phyloP scores from a whole-genome alignment of 2,888 invertebrate genomes.

The Lottia scabra region DNA sequence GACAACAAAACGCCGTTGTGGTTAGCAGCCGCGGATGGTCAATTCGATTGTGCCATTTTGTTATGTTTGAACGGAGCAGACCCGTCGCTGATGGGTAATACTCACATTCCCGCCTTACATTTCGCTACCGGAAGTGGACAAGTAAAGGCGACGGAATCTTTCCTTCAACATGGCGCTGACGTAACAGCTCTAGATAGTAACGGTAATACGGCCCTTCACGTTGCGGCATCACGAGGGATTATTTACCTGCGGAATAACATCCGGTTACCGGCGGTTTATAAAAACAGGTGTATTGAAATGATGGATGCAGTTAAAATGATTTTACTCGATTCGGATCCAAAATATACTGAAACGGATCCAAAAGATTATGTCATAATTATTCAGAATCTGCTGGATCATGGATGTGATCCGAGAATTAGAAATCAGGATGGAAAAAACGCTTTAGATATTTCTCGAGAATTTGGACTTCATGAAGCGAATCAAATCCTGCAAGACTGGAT shows the following conservation, averaged over 20 bases:
- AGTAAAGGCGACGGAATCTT: constrained; percentile 6
- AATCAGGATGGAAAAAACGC: constrained; percentile 4
- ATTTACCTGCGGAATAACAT: constrained; percentile 24
- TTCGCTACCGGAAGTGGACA: constrained; percentile 33
- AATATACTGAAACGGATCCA: constrained; percentile 8
- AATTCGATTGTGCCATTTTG: constrained; percentile 14
- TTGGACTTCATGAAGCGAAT: background rate
- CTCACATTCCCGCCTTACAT: constrained; percentile 25
- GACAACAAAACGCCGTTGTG: constrained; percentile 23
- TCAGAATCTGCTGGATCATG: background rate
- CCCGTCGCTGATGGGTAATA: background rate
- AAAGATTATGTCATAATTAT: background rate
- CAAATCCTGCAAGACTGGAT: background rate
- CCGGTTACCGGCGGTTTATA: constrained; percentile 25
- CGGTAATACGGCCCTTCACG: constrained; percentile 30
- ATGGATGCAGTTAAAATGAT: constrained; percentile 17
- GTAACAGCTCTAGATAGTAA: constrained; percentile 18
- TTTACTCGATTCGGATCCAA: background rate
- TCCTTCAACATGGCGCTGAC: constrained; percentile 19
- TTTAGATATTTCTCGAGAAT: constrained; percentile 8
- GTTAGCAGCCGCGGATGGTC: constrained; percentile 22
- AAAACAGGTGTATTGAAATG: constrained; percentile 7
- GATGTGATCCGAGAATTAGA: constrained; percentile 6
- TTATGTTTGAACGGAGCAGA: constrained; percentile 20
- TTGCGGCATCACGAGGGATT: constrained; percentile 29